These are phyloP conservation scores for Trichosurus vulpecula DNA, from an alignment of 2,797 vertebrate genomes.

Conservation along the genomic window DNA sequence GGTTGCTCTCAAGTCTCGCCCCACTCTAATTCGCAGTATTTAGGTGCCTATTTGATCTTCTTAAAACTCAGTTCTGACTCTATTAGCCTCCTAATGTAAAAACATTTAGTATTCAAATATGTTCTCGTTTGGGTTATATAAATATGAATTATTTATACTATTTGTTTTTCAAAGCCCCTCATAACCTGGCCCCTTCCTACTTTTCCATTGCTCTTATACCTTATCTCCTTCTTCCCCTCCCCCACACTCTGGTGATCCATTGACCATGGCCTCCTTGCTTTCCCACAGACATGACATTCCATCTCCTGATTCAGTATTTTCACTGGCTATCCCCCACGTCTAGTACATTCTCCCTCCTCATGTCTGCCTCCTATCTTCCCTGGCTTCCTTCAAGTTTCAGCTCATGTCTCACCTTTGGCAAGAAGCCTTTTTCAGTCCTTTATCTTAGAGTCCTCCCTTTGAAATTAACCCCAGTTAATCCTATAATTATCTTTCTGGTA, in stretches of 20 bases:
- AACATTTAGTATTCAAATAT: background rate
- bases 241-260: background rate
- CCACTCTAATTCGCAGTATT: background rate
- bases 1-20: background rate
- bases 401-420: background rate
- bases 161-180: background rate
- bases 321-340: too few relatives aligned
- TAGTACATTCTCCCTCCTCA: background rate
- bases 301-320: background rate
- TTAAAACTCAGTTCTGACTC: background rate
- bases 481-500: background rate
- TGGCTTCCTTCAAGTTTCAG: background rate
- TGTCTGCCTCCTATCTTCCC: background rate
- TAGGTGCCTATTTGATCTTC: background rate
- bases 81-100: background rate
- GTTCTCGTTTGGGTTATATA: background rate
- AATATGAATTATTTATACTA: background rate
- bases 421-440: background rate
- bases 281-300: background rate
- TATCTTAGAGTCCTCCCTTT: background rate
- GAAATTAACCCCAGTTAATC: background rate
- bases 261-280: background rate
- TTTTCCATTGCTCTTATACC: background rate
- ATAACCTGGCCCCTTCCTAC: background rate
- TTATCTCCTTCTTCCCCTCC: background rate